Evolutionary conservation across 1,140 invertebrate species (phyloP).

Genomic region (Meloidogyne floridensis): DNA sequence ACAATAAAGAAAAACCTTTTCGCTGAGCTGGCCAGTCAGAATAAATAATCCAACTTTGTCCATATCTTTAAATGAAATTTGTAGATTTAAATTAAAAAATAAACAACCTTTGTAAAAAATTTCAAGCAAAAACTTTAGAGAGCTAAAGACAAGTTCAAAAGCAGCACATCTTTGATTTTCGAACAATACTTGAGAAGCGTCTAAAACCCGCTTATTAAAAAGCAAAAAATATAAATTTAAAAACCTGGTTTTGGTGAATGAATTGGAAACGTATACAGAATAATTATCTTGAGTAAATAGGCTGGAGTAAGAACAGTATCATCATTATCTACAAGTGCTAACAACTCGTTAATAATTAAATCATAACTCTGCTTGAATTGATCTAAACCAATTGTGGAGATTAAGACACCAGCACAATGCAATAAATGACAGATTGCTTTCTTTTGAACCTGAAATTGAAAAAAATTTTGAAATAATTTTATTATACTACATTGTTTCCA

Average conservation of each 20-base stretch:
- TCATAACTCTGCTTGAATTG: conserved; percentile 28
- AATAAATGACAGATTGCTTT: conserved; percentile 34
- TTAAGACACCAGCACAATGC: conserved; percentile 38
- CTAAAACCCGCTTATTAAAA: conserved; percentile 17
- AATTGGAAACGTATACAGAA: conserved; percentile 32
- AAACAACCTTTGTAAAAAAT: conserved; percentile 9
- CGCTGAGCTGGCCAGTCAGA: conserved; percentile 30
- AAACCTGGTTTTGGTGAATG: conserved; percentile 33
- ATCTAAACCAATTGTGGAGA: conserved; percentile 52
- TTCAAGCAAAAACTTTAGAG: conserved; percentile 33
- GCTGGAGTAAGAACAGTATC: conserved; percentile 25
- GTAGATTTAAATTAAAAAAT: too few species aligned
- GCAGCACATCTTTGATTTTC: conserved; percentile 22
- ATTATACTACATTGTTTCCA: conserved; percentile 22
- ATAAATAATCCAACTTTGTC: conserved; percentile 37
- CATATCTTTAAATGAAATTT: conserved; percentile 15
- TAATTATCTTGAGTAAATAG: conserved; percentile 25
- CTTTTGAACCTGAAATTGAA: conserved; percentile 33
- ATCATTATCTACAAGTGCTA: conserved; percentile 16
- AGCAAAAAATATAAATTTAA: conserved; percentile 17
- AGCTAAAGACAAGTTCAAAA: conserved; percentile 1
- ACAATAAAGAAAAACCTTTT: conserved; percentile 23
- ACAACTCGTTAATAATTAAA: conserved; percentile 20
- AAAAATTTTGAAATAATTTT: not conserved
- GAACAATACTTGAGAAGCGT: conserved; percentile 15